Percentiles rank a stretch among this genome's conserved stretches.
Evolutionary conservation across 92 coral and sea anemone genomes (phyloP).

Genomic region (Heliopora coerulea): DNA sequence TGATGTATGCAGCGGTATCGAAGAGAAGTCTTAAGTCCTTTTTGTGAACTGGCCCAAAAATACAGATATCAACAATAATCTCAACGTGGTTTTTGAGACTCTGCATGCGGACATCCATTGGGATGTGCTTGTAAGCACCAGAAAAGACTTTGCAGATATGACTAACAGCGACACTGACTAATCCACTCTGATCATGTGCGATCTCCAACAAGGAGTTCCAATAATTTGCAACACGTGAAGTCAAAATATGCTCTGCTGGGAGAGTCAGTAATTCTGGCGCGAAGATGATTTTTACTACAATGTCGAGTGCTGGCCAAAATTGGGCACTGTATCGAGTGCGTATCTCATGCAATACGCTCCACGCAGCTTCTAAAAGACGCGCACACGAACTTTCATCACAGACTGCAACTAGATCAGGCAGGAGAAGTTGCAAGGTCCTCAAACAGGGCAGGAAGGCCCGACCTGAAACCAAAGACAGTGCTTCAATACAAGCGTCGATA

Average conservation of each 20-base stretch:
- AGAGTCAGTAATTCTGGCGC: conserved; percentile 69
- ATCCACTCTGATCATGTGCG: conserved; percentile 78
- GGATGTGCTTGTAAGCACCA: conserved; percentile 8
- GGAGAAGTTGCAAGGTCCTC: conserved; percentile 61
- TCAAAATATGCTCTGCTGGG: conserved; percentile 64
- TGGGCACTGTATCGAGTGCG: conserved; percentile 57
- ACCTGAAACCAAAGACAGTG: conserved; percentile 63
- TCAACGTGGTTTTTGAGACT: conserved; percentile 61
- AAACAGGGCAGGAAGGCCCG: conserved; percentile 63
- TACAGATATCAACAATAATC: conserved; percentile 57
- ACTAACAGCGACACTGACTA: conserved; percentile 66
- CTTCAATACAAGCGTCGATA: conserved; percentile 68
- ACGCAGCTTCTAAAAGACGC: conserved; percentile 63
- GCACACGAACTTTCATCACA: conserved; percentile 48
- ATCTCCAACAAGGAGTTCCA: conserved; percentile 59
- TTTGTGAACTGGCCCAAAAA: conserved; percentile 76
- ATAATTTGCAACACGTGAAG: conserved; percentile 51
- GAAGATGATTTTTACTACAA: conserved; percentile 62
- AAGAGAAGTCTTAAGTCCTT: conserved; percentile 62
- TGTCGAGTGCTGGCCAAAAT: conserved; percentile 73
- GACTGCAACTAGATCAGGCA: conserved; percentile 53
- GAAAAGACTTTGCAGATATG: conserved; percentile 78
- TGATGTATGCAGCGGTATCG: conserved; percentile 69
- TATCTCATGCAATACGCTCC: conserved; percentile 72
- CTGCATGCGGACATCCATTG: conserved; percentile 21